Conservation (phyloP, 1,140 invertebrate species). For the Brachionus asplanchnoidis region DNA sequence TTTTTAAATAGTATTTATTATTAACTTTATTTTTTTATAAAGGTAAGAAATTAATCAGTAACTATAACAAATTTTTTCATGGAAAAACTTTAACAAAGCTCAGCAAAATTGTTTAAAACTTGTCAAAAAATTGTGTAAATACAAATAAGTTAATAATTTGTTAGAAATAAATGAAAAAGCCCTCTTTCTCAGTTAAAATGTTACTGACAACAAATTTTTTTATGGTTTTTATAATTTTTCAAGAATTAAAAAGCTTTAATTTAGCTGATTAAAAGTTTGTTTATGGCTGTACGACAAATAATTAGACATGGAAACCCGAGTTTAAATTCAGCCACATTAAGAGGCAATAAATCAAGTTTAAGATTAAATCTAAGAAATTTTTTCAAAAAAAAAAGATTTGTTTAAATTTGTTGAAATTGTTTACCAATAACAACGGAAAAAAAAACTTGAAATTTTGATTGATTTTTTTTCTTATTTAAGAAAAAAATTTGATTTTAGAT, state of each 20-base stretch:
- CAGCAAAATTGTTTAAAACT: not conserved
- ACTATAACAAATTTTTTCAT: conserved; percentile 18
- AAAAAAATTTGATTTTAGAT: not conserved
- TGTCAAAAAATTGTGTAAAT: not conserved
- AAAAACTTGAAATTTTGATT: not conserved
- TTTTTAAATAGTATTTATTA: not conserved
- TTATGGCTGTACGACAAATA: not conserved
- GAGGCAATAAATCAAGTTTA: not conserved
- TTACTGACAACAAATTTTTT: not conserved
- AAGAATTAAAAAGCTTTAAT: not conserved
- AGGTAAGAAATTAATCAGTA: conserved; percentile 35
- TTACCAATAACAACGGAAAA: not conserved
- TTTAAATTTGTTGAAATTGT: not conserved
- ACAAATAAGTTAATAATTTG: not conserved
- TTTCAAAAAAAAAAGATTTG: not conserved
- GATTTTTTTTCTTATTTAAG: not conserved
- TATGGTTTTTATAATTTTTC: not conserved
- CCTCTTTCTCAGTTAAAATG: not conserved
- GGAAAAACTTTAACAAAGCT: not conserved
- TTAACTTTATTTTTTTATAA: not conserved
- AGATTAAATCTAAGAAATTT: not conserved
- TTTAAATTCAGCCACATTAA: not conserved
- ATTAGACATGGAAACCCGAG: not conserved
- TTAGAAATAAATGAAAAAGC: not conserved
- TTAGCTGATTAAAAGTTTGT: not conserved